A percentile compares a stretch with the other conserved stretches of the same genome.
Evolutionary conservation across 2,888 invertebrate species (phyloP).

Genomic region (Pelosia muscerda): DNA sequence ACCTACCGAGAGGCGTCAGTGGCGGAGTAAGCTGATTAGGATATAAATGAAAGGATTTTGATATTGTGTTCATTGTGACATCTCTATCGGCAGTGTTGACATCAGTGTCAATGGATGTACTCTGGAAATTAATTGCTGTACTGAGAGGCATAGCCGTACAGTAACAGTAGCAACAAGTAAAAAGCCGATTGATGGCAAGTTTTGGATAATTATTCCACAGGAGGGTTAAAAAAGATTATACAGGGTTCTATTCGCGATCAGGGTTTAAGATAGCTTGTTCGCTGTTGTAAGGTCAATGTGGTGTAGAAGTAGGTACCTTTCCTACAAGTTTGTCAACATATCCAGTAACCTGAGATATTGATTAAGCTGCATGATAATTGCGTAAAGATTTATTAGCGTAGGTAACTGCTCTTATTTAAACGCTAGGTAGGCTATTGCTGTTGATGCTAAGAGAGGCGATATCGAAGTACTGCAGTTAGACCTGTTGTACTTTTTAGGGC

Average conservation of each 20-base stretch:
- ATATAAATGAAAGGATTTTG: background rate
- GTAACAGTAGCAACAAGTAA: background rate
- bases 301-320: background rate
- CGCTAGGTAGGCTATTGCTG: too few relatives aligned
- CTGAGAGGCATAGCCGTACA: too few relatives aligned
- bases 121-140: too few relatives aligned
- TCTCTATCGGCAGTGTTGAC: too few relatives aligned
- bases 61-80: too few relatives aligned
- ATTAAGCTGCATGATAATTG: background rate
- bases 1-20: conserved; percentile 1
- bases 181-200: too few relatives aligned
- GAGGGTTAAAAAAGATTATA: background rate
- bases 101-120: background rate
- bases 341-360: background rate
- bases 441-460: background rate
- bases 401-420: too few relatives aligned
- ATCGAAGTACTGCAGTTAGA: too few relatives aligned
- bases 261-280: background rate
- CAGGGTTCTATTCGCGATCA: too few relatives aligned
- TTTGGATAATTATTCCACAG: background rate
- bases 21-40: background rate
- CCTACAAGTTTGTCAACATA: too few relatives aligned
- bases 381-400: background rate
- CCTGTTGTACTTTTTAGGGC: too few relatives aligned
- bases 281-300: too few relatives aligned